Percentiles rank a stretch among this genome's conserved stretches.
These are phyloP conservation scores for Ophion costatus DNA, from an alignment of 2,888 invertebrate species.

Conservation along the genomic window DNA sequence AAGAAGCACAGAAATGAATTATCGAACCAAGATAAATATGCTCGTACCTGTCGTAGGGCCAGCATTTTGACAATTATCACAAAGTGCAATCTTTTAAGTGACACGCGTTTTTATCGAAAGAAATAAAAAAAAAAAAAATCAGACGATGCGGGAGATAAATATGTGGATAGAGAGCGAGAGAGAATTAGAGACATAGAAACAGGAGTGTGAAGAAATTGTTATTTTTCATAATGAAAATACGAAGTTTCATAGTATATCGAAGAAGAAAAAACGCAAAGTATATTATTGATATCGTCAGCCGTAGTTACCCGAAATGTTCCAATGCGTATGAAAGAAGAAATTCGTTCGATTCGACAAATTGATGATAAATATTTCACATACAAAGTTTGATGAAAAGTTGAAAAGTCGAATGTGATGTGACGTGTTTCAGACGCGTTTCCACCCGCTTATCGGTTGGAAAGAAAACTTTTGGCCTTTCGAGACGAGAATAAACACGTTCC, in stretches of 20 bases:
- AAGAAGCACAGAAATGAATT: conserved; percentile 4
- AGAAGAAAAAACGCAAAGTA: conserved; percentile 68
- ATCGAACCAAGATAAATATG: conserved; percentile 6
- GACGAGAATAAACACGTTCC: neutral
- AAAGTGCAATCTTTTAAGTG: conserved; percentile 83
- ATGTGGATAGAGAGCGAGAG: conserved; percentile 6
- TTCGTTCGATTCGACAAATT: conserved; percentile 31
- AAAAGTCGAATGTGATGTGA: neutral
- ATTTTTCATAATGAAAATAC: conserved; percentile 82
- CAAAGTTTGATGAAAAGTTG: neutral
- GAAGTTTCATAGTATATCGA: conserved; percentile 77
- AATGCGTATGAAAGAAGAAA: conserved; percentile 72
- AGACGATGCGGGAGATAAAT: neutral
- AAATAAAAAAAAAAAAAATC: conserved; percentile 72
- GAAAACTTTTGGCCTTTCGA: conserved; percentile 30
- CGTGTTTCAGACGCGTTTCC: neutral
- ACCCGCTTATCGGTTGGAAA: conserved; percentile 35
- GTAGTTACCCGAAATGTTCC: conserved; percentile 81
- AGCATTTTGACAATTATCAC: conserved; percentile 82
- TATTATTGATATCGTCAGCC: conserved; percentile 76
- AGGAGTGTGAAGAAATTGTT: conserved; percentile 82
- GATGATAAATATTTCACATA: conserved; percentile 12
- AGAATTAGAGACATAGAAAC: conserved; percentile 35
- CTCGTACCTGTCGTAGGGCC: conserved; percentile 73
- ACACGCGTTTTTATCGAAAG: conserved; percentile 81